Evolutionary conservation across 2,797 vertebrate genomes (phyloP).

Genomic region (Rallus crepitans): DNA sequence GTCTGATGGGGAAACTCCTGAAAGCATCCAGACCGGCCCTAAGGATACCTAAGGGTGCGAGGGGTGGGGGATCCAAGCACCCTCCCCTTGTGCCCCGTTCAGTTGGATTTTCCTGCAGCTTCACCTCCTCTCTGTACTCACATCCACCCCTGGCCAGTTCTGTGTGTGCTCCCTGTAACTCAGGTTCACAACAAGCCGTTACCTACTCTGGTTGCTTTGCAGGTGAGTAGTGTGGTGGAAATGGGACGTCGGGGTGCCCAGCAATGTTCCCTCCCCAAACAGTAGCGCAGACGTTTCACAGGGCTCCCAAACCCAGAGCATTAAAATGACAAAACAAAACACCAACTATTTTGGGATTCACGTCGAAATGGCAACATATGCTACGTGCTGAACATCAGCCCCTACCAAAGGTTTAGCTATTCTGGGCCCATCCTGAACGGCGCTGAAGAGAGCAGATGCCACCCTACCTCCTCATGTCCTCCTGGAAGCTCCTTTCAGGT

Average conservation of each 20-base stretch:
- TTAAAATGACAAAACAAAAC: slow-evolving; percentile 7
- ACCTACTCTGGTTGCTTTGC: background rate
- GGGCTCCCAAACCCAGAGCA: background rate
- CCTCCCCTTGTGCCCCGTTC: accelerated
- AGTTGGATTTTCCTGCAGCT: background rate
- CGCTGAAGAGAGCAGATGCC: background rate
- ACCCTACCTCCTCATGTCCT: background rate
- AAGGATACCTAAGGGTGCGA: background rate
- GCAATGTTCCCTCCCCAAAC: accelerated
- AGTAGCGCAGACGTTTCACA: background rate
- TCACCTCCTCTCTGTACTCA: background rate
- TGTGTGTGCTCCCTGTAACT: background rate
- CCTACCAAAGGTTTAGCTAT: slow-evolving; percentile 28
- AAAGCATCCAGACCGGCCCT: background rate
- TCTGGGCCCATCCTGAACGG: slow-evolving; percentile 21
- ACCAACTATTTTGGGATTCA: slow-evolving; percentile 33
- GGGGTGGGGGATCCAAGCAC: background rate
- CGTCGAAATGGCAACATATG: slow-evolving; percentile 62
- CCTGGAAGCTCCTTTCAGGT: background rate
- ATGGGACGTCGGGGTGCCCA: background rate
- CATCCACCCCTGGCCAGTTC: background rate
- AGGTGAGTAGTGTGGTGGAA: background rate
- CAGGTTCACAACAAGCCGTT: background rate
- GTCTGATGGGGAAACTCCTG: background rate
- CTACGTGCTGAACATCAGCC: slow-evolving; percentile 39